Evolutionary conservation across 35 echinoderm and acorn worm species (phyloP), one percentile per base, ranked within the genome.

Genomic region (Ophiothrix spiculata): DNA sequence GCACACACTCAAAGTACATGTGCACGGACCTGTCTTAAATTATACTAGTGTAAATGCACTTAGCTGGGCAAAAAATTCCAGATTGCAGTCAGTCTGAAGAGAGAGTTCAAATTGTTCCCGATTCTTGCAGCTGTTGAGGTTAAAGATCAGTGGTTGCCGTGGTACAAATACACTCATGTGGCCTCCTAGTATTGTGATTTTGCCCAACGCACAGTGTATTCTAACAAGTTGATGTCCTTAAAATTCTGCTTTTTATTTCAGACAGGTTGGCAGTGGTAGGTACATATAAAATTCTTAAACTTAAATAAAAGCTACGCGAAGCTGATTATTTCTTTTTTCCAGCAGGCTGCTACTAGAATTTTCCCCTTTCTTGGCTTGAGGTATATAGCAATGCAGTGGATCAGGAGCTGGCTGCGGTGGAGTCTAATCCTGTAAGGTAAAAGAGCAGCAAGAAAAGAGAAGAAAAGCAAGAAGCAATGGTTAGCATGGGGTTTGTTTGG

Each of bases 391-490:
- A 69, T 69, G 60, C 23, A 49, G 6, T 6, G 42, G 19, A 6
- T 49, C 6, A 69, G 60, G 60, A 15, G 60, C 29, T 15, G 4
- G 29, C 29, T 15, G 60, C 60, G 60, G 60, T 25, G 60, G 60
- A 15, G 17, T 15, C 29, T 28, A 25, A 69, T 2, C 25, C 60
- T 69, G 60, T 69, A 69, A 25, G 60, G 23, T 25, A 69, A n/a
- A 28, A 15, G 25, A 28, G 16, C 17, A 49, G 19, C 6, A 49
- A 6, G 42, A 19, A 49, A 49, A 49, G 19, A 49, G 42, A 49
- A 69, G 60, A 69, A 69, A 69, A 69, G 60, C 60, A 69, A 69
- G 60, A 69, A 69, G 60, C 60, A 69, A 15, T 12, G 60, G 60
- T 69, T 69, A 69, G 60, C 60, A 12, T 25, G 60, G 25, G 4